Base-by-base conservation (phyloP, 92 coral and sea anemone species). In the Palythoa heliodiscus region DNA sequence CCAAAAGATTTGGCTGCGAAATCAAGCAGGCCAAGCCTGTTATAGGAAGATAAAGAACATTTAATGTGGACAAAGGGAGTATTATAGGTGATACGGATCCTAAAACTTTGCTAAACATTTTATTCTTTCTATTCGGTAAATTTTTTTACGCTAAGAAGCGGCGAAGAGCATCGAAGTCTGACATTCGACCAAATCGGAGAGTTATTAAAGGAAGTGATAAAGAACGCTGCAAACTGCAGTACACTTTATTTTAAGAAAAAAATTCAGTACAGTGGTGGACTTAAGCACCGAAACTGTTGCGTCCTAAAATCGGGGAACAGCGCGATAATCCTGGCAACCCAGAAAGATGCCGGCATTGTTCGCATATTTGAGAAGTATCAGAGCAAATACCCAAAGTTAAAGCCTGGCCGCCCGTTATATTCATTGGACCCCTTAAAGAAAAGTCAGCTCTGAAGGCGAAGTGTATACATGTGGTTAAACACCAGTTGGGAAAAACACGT, bases 141-240 rank as follows among this genome's bases (percentile, higher is more conserved):
- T 29, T 71, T 71, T 64, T 87, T 82, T 82, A 19, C 24, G 70
- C 82, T 82, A 39, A 76, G 58, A 80, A 82, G 87, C 73, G 80
- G 86, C 83, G 76, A 84, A 71, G 89, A 87, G 83, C 87, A 87
- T 87, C 55, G 82, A 73, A 80, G 82, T 74, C 82, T 87, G 67
- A 88, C 89, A 29, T 83, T 88, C 71, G 82, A 83, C 64, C 88
- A 88, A 71, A 84, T 84, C 55, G n/a, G n/a, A 82, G 82, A 37
- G 71, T 58, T 53, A 83, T 61, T 55, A 54, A 83, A 60, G 85
- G 87, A 75, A 75, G 74, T 24, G 85, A 73, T 29, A 88, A 88
- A 29, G 89, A 77, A 64, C 70, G 83, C 57, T 71, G 77, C 57
- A 88, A 88, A 64, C 75, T 84, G 70, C 83, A 77, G 82, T 84